These are phyloP conservation scores for Lagopus muta DNA, from an alignment of 2,113 vertebrate species.

Conservation along the genomic window DNA sequence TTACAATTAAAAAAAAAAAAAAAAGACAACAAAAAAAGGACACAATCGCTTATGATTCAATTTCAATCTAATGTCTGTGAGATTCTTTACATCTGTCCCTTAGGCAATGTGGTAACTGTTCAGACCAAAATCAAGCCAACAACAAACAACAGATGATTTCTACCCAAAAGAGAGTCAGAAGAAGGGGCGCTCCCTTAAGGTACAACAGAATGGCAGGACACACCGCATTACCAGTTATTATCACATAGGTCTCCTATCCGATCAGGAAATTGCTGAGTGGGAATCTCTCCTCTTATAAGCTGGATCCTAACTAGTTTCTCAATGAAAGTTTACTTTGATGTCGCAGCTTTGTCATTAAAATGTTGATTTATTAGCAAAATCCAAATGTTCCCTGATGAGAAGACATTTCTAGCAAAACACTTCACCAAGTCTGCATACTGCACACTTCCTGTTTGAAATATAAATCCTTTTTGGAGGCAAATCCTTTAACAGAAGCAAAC, in stretches of 20 bases:
- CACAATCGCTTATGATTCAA: neutral
- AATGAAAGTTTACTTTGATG: neutral
- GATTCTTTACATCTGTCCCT: neutral
- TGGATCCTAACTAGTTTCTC: neutral
- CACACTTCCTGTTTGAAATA: neutral
- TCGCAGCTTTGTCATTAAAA: neutral
- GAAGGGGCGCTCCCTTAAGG: neutral
- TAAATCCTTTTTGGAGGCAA: neutral
- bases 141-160: neutral
- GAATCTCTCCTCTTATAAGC: neutral
- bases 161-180: neutral
- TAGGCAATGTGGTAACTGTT: neutral
- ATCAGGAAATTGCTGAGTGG: neutral
- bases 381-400: neutral
- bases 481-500: neutral
- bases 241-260: neutral
- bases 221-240: neutral
- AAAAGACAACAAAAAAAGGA: neutral
- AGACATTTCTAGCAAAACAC: neutral
- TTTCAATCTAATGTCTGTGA: neutral
- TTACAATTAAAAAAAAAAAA: neutral
- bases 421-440: neutral
- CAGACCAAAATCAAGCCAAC: neutral
- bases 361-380: neutral
- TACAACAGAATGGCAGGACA: neutral